Evolutionary conservation across 2,113 vertebrate species (phyloP).

Genomic region (Choloepus hoffmanni): DNA sequence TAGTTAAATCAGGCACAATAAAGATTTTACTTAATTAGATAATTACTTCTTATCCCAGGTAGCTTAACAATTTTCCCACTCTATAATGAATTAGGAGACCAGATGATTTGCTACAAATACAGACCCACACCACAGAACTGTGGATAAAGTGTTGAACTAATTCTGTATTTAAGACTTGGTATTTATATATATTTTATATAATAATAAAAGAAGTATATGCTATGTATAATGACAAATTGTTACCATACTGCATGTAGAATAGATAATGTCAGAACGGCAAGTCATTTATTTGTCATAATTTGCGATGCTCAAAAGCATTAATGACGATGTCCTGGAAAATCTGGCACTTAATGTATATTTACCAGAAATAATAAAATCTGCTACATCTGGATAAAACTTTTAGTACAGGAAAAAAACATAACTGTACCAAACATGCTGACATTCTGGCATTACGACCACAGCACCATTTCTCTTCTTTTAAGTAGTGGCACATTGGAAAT

Average conservation of each 20-base stretch:
- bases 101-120: slow-evolving; percentile 27
- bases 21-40: slow-evolving; percentile 7
- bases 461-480: slow-evolving; percentile 90
- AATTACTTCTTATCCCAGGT: not conserved
- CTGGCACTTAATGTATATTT: slow-evolving; percentile 77
- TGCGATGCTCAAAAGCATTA: slow-evolving; percentile 78
- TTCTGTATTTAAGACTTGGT: slow-evolving; percentile 34
- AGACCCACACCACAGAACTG: not conserved
- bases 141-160: slow-evolving; percentile 31
- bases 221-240: not conserved
- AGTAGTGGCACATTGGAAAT: slow-evolving; percentile 96
- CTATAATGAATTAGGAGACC: not conserved
- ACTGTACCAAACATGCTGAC: slow-evolving; percentile 97
- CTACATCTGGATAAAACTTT: slow-evolving; percentile 80
- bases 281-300: slow-evolving; percentile 73
- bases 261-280: slow-evolving; percentile 70
- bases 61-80: slow-evolving; percentile 36
- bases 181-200: slow-evolving; percentile 4
- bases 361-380: slow-evolving; percentile 76
- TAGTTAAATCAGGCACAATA: slow-evolving; percentile 1
- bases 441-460: slow-evolving; percentile 98
- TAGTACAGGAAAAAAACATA: slow-evolving; percentile 54
- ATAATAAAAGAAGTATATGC: not conserved
- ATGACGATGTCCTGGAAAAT: slow-evolving; percentile 73
- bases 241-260: slow-evolving; percentile 52